Base-by-base conservation (phyloP, 2,888 invertebrate genomes). In the Drosophila mimetica region DNA sequence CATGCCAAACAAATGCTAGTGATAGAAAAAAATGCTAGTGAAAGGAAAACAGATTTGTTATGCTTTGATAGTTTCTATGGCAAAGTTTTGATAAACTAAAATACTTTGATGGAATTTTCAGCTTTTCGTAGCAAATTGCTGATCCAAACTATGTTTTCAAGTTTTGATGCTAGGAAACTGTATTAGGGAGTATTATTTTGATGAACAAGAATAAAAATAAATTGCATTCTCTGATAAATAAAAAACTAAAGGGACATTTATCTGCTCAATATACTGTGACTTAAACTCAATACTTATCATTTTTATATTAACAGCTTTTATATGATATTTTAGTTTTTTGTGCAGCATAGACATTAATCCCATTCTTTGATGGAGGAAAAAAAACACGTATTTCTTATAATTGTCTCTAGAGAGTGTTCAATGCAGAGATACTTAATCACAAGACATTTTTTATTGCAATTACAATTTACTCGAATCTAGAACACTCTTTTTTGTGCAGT, bases 41-140 rank as follows among this genome's bases (percentile, higher is more conserved):
- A 55, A 28, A 14, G 32, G 7, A 25, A 36, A 59, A 54, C 32
- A 42, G 18, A 55, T 42, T 58, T 41, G 58, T 32, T 58, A 41
- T 53, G 53, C 58, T 53, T 57, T 58, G 58, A 55, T 55, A 44
- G 59, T 55, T 59, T 42, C 59, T 25, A 55, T 44, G 32, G 30
- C 18, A 54, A 59, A 59, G 58, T 47, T 37, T 46, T 60, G 63
- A 58, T 64, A 32, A 37, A 50, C n/a, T 13, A 32, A 59, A 39
- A 54, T 34, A 20, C 16, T 18, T 58, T 25, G 46, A 42, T 50
- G 9, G 25, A 18, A 36, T 51, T 41, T 47, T 46, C 20, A 14
- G 34, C 25, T 55, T 25, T 18, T 50, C n/a, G 20, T 52, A 20
- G 36, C 5, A 36, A 37, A 25, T 20, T 18, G 18, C 39, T 39